Conservation (phyloP, 2,888 invertebrate genomes). For the Drosophila birchii region DNA sequence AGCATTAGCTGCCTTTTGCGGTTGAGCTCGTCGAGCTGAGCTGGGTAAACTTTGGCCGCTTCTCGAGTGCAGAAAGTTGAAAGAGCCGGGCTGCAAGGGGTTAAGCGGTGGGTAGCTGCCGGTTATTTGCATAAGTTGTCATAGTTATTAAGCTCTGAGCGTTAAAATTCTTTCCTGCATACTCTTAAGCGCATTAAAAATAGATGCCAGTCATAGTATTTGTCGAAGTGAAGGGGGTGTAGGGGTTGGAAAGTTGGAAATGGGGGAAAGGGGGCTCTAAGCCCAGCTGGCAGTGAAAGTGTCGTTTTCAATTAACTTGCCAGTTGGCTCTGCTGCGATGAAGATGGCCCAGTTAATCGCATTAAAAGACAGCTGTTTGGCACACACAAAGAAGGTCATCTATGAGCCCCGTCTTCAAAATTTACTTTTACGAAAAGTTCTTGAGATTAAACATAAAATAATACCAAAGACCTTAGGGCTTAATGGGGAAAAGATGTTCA, state of each 20-base stretch:
- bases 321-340: constrained; percentile 16
- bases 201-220: constrained; percentile 44
- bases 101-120: constrained; percentile 40
- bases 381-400: constrained; percentile 15
- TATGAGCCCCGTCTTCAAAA: neutral
- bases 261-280: neutral
- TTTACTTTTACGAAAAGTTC: neutral
- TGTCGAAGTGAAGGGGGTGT: constrained; percentile 10
- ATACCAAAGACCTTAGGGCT: neutral
- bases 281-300: constrained; percentile 41
- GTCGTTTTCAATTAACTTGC: constrained; percentile 52
- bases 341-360: constrained; percentile 38
- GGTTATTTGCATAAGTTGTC: constrained; percentile 78
- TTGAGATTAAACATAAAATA: constrained; percentile 2
- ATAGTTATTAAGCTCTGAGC: constrained; percentile 69
- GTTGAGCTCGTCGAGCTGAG: constrained; percentile 53
- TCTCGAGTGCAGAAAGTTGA: constrained; percentile 65
- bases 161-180: constrained; percentile 53
- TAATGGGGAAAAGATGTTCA: neutral
- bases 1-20: constrained; percentile 73
- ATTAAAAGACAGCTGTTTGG: constrained; percentile 34
- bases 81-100: constrained; percentile 29
- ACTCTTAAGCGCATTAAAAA: constrained; percentile 76
- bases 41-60: constrained; percentile 51
- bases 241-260: neutral